Conservation (phyloP, 2,888 invertebrate species). For the Eupsilia transversa region DNA sequence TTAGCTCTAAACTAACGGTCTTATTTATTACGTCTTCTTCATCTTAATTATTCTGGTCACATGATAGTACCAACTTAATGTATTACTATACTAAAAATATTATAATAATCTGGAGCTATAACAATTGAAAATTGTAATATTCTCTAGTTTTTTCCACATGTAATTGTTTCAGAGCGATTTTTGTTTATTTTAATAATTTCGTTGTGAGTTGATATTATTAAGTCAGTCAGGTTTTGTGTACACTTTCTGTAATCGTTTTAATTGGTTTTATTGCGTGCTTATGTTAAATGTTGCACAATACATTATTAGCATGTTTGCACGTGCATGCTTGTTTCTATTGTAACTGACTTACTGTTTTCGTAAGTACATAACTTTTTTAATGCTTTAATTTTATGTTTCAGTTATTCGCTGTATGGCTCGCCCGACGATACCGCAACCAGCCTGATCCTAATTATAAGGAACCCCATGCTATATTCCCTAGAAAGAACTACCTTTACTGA, state of each 20-base stretch:
- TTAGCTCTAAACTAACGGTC: neutral
- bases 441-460: constrained; percentile 94
- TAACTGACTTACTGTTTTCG: constrained; percentile 7
- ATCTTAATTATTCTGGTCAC: neutral
- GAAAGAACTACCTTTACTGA: constrained; percentile 89
- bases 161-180: neutral
- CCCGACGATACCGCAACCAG: constrained; percentile 95
- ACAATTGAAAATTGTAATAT: neutral
- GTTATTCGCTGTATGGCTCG: constrained; percentile 95
- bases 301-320: constrained; percentile 57
- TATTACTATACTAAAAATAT: neutral
- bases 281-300: constrained; percentile 37
- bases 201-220: neutral
- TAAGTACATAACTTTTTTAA: constrained; percentile 28
- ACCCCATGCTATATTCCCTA: constrained; percentile 93
- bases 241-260: constrained; percentile 1
- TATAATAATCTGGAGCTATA: neutral
- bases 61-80: neutral
- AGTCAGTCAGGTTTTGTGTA: neutral
- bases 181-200: neutral
- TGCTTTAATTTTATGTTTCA: constrained; percentile 81
- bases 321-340: constrained; percentile 47
- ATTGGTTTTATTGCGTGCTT: constrained; percentile 57
- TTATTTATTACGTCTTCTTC: too few species aligned
- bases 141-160: neutral